Evolutionary conservation across 2,888 invertebrate species (phyloP).

Genomic region (Oscheius sp.): DNA sequence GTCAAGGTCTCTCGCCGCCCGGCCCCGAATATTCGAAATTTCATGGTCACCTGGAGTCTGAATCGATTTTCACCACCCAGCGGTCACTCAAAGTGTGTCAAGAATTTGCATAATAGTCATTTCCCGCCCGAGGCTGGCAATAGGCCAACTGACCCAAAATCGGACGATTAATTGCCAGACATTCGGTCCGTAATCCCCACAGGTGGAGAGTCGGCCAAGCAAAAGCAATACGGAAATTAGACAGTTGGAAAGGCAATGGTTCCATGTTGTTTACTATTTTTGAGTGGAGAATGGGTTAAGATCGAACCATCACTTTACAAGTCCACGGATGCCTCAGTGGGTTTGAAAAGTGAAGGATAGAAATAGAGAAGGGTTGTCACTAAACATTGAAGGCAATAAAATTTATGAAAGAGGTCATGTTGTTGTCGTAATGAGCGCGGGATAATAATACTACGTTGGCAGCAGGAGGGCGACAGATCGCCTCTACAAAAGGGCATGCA

Average conservation of each 20-base stretch:
- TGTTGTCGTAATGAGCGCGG: slow-evolving; percentile 7
- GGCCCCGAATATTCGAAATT: slow-evolving; percentile 33
- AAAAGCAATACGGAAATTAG: too few species aligned
- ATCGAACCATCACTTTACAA: neutral
- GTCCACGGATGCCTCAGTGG: neutral
- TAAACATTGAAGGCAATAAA: slow-evolving; percentile 3
- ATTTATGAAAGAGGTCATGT: slow-evolving; percentile 9
- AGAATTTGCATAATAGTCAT: slow-evolving; percentile 34
- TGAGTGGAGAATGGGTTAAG: neutral
- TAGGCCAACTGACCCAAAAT: slow-evolving; percentile 20
- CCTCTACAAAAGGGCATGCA: slow-evolving; percentile 16
- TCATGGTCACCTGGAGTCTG: slow-evolving; percentile 29
- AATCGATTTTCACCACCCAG: slow-evolving; percentile 19
- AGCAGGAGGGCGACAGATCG: slow-evolving; percentile 3
- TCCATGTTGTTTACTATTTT: too few species aligned
- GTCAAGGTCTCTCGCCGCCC: slow-evolving; percentile 27
- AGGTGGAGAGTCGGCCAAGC: neutral
- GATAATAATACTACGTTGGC: slow-evolving; percentile 11
- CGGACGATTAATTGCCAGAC: slow-evolving; percentile 23
- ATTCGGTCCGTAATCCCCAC: slow-evolving; percentile 12
- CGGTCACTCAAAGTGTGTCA: slow-evolving; percentile 29
- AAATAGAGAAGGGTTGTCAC: neutral
- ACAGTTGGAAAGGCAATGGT: too few species aligned
- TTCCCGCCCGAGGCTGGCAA: slow-evolving; percentile 26
- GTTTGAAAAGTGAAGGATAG: neutral